These are phyloP conservation scores for Pseudocheirus occidentalis DNA, from an alignment of 2,797 vertebrate species.

Conservation along the genomic window DNA sequence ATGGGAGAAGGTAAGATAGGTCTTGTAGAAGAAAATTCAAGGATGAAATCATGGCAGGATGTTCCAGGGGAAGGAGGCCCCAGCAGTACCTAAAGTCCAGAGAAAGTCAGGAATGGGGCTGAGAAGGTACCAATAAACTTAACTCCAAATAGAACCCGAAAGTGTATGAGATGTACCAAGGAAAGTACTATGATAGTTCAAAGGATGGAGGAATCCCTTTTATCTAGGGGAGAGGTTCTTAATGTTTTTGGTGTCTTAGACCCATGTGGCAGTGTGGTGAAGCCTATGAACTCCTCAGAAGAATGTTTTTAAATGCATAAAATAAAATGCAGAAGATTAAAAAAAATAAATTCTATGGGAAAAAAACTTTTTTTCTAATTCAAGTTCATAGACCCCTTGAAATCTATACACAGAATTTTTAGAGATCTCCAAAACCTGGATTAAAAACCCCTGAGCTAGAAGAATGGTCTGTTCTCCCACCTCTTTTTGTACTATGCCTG, in stretches of 20 bases:
- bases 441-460: neutral
- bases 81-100: neutral
- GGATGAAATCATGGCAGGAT: neutral
- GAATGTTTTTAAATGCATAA: neutral
- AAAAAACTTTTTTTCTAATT: neutral
- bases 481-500: neutral
- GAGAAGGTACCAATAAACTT: neutral
- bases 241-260: neutral
- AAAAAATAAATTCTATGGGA: neutral
- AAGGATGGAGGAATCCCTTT: neutral
- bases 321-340: neutral
- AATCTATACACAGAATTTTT: neutral
- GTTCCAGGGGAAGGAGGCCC: neutral
- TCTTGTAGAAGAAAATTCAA: neutral
- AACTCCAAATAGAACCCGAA: neutral
- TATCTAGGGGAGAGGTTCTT: neutral
- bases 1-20: neutral
- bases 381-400: neutral
- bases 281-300: neutral
- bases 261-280: neutral
- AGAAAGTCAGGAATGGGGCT: neutral
- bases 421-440: neutral
- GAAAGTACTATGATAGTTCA: neutral
- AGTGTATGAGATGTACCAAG: neutral
- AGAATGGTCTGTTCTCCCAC: neutral